Conservation (phyloP, 1,140 invertebrate species). For the Saccostrea echinata region DNA sequence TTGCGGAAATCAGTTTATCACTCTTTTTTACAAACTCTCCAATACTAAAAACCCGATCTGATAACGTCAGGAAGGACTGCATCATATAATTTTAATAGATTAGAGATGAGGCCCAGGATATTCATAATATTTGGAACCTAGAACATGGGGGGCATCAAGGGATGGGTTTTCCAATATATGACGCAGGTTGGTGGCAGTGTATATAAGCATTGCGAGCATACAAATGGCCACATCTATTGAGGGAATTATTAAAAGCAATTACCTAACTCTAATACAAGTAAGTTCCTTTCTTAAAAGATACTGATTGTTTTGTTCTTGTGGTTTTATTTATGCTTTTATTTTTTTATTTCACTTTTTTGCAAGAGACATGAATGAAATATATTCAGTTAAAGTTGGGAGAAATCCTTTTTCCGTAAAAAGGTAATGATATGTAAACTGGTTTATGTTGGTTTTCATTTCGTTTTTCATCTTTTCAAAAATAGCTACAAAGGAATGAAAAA, state of each 20-base stretch:
- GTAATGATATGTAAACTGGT: too few species aligned
- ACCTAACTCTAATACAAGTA: constrained; percentile 19
- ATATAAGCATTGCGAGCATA: constrained; percentile 5
- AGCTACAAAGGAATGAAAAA: too few species aligned
- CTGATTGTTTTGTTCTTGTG: too few species aligned
- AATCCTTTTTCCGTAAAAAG: too few species aligned
- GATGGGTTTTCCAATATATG: constrained; percentile 34
- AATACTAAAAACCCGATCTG: background rate
- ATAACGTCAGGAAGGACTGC: constrained; percentile 18
- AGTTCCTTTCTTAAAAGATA: background rate
- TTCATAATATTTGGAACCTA: constrained; percentile 1
- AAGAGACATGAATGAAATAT: too few species aligned
- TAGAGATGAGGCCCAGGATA: constrained; percentile 4
- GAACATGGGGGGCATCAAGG: background rate
- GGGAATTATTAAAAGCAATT: constrained; percentile 35
- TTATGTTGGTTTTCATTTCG: too few species aligned
- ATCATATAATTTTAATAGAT: constrained; percentile 12
- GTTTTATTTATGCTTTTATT: too few species aligned
- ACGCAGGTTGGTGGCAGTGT: background rate
- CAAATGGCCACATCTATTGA: constrained; percentile 7
- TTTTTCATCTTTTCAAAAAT: too few species aligned
- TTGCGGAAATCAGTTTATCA: constrained; percentile 28
- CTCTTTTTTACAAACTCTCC: background rate
- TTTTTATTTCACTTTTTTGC: too few species aligned
- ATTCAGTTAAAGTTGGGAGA: too few species aligned